Evolutionary conservation across 2,797 vertebrate species (phyloP).

Genomic region (Cynopterus sphinx): DNA sequence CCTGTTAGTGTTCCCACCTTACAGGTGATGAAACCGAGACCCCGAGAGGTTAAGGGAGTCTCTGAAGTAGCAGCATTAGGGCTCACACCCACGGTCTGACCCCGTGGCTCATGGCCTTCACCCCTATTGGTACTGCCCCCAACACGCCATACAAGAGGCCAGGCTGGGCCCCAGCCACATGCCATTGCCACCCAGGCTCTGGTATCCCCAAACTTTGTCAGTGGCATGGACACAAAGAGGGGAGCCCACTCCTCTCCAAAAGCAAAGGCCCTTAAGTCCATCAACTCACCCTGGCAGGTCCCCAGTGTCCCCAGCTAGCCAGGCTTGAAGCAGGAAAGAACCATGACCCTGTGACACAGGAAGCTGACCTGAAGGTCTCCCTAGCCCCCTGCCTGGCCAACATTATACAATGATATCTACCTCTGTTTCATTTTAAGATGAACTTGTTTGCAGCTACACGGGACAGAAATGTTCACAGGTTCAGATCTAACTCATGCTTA

Average conservation of each 20-base stretch:
- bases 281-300: neutral
- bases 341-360: neutral
- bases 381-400: fast-evolving
- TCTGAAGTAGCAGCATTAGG: neutral
- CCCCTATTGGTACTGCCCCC: no score
- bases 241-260: neutral
- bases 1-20: neutral
- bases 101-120: neutral
- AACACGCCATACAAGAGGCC: neutral
- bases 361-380: neutral
- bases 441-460: neutral
- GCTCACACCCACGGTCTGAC: neutral
- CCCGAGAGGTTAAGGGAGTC: neutral
- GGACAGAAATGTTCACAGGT: neutral
- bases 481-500: neutral
- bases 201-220: neutral
- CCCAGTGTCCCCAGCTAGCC: neutral
- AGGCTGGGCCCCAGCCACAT: neutral
- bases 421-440: neutral
- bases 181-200: neutral
- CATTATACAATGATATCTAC: neutral
- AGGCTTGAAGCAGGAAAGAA: neutral
- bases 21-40: neutral
- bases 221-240: neutral
- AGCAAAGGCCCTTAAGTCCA: neutral